Base-by-base conservation (phyloP, 2,888 invertebrate species). In the Polydrusus tereticollis region DNA sequence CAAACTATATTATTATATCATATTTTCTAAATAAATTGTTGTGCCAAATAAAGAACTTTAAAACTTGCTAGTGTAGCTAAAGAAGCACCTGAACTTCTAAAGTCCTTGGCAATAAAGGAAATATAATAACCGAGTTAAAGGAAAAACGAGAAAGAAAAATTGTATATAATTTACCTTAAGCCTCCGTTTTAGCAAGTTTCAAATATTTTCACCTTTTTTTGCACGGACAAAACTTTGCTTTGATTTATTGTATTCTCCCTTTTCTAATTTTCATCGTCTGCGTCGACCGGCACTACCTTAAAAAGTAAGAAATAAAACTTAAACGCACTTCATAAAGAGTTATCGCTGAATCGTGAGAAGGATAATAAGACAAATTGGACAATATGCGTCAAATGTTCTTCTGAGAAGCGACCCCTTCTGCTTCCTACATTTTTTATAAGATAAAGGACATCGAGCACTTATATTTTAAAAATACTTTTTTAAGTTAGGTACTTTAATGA, bases 261-360 rank as follows among this genome's bases (percentile, higher is more conserved):
- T 29, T 26, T 52, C 29, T 52, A 52, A 52, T 52, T 52, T 29
- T 26, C 16, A 6, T n/a, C n/a, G n/a, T n/a, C n/a, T n/a, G n/a
- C 29, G 21, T 6, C 16, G 14, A 16, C 29, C 23, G 21, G n/a
- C 23, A 18, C 5, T 8, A 38, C 20, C 63, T 41, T 59, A 23
- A 50, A 52, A 69, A 69, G 59, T 69, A 69, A 62, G 68, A 60
- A 69, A 69, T 69, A 62, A 69, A 69, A 69, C 60, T 69, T 60
- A 18, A 55, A 69, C 62, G 69, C 58, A 69, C 58, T 69, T 69
- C 69, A 69, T 69, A 63, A 69, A 64, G 69, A 69, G 29, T 69
- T 69, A 69, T 69, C 55, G 55, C 43, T 36, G 36, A 36, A 57
- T 29, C 57, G 63, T 33, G 67, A 12, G 50, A 41, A 52, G 55